A percentile compares a stretch with the other conserved stretches of the same genome.
phyloP scores from a whole-genome alignment of 2,113 vertebrate genomes.

The Spermophilus dauricus region DNA sequence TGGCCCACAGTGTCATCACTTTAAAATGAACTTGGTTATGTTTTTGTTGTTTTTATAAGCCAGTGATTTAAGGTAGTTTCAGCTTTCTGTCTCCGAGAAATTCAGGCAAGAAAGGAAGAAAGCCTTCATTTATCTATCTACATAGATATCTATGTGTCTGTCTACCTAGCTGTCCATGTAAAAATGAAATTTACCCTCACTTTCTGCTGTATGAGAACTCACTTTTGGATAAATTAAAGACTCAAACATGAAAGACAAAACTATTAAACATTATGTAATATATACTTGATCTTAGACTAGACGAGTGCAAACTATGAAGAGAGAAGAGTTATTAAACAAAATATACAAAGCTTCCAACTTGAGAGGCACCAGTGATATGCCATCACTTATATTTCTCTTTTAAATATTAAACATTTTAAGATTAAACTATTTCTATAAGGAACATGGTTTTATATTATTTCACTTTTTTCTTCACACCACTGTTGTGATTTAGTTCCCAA shows the following conservation, averaged over 20 bases:
- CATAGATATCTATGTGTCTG: not conserved
- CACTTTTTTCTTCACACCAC: not conserved
- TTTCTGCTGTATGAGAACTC: not conserved
- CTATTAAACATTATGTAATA: not conserved
- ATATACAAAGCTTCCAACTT: not conserved
- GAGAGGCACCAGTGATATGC: not conserved
- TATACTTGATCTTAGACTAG: not conserved
- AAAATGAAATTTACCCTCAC: not conserved
- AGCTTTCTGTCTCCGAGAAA: conserved; percentile 21
- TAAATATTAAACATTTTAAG: not conserved
- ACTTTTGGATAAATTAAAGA: not conserved
- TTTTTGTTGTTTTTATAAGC: not conserved
- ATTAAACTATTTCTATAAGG: not conserved
- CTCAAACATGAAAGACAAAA: not conserved
- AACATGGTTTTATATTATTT: not conserved
- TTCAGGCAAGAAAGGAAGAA: not conserved
- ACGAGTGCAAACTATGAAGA: not conserved
- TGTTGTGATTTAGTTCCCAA: not conserved
- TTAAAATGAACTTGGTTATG: not conserved
- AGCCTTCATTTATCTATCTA: not conserved
- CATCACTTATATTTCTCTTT: not conserved
- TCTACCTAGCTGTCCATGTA: not conserved
- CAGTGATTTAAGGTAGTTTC: not conserved
- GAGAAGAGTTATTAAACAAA: not conserved
- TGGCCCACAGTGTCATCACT: not conserved